Evolutionary conservation across 2,888 invertebrate species (phyloP).

Genomic region (Leptopterna dolabrata): DNA sequence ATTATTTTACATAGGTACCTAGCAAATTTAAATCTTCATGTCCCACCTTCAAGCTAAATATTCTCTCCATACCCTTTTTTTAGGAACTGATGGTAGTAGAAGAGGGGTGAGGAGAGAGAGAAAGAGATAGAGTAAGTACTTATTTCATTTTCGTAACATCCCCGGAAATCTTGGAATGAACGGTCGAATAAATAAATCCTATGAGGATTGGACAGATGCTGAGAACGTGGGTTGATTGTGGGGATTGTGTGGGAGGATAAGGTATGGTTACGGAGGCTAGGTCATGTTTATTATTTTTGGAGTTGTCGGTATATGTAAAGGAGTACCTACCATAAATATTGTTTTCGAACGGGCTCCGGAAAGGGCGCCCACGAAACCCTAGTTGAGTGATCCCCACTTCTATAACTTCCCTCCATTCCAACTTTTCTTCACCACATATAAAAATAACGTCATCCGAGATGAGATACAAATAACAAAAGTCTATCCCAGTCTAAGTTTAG

Average conservation of each 20-base stretch:
- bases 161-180: not conserved
- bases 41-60: not conserved
- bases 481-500: not conserved
- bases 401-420: not conserved
- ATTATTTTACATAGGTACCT: not conserved
- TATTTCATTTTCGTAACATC: no score
- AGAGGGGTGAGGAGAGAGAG: not conserved
- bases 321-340: not conserved
- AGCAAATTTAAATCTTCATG: not conserved
- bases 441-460: not conserved
- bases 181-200: not conserved
- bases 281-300: not conserved
- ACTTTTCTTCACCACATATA: not conserved
- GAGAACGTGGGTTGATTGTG: not conserved
- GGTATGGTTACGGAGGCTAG: not conserved
- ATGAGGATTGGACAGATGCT: not conserved
- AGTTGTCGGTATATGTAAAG: not conserved
- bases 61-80: not conserved
- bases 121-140: no score
- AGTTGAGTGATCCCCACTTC: not conserved
- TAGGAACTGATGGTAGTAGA: not conserved
- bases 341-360: not conserved
- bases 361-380: not conserved
- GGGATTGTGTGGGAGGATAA: not conserved
- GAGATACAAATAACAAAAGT: not conserved